Base-by-base conservation (phyloP, 2,113 vertebrate genomes). In the Neomonachus schauinslandi region DNA sequence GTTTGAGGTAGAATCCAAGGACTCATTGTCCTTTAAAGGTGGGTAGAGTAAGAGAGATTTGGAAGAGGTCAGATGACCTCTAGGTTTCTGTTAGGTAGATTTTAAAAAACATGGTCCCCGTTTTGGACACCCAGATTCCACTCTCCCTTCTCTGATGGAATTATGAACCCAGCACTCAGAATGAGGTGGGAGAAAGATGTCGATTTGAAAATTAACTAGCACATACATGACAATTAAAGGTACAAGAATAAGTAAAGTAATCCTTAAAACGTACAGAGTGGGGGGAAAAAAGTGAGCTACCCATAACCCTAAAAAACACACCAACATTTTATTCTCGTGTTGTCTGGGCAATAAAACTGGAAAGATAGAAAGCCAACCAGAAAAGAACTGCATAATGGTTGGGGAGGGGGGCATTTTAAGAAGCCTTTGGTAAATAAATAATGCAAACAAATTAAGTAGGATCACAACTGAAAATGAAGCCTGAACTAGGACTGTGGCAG, bases 391-490 rank as follows among this genome's bases (percentile, higher is more conserved):
- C 74, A 16, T 92, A 6, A 26, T 93, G 39, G 42, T 76, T 96
- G 42, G 65, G 31, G 46, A 33, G 14, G n/a, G 31, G 26, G 1
- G 31, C 21, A 13, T 26, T 72, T 90, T 84, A 12, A 85, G 67
- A 94, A 51, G 21, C 46, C 21, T 63, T 91, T 26, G n/a, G 39
- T 76, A 86, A 89, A 33, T 83, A 74, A 90, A 36, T 97, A 89
- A 67, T 72, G 18, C n/a, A 59, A 71, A 39, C 53, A 72, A 3
- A 31, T 69, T 57, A 76, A 80, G 31, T 71, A 79, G n/a, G n/a
- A 13, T 94, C 42, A 65, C 55, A 94, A 49, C 71, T 89, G 33
- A 91, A 94, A 96, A 61, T 61, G 81, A 89, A 95, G 53, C n/a
- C 71, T 82, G n/a, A 93, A 49, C 67, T 93, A 77, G 92, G 90